Evolutionary conservation across 1,140 invertebrate species (phyloP).

Genomic region (Frieseomelitta varia): DNA sequence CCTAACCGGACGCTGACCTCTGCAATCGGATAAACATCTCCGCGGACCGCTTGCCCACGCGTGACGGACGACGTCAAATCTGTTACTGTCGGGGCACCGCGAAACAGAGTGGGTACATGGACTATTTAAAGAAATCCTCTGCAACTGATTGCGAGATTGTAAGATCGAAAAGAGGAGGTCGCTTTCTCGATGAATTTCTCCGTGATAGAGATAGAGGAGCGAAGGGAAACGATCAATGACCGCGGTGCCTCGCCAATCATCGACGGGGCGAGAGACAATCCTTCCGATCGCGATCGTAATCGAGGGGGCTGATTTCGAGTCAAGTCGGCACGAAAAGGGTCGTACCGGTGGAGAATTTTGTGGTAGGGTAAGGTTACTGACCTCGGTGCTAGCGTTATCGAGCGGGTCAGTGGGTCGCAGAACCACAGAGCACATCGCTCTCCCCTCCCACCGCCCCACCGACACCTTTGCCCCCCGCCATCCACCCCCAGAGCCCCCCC

Average conservation of each 20-base stretch:
- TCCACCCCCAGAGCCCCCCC: too few species aligned
- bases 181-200: too few species aligned
- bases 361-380: constrained; percentile 78
- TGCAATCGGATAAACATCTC: constrained; percentile 8
- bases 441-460: constrained; percentile 39
- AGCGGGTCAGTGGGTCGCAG: constrained; percentile 82
- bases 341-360: constrained; percentile 66
- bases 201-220: neutral
- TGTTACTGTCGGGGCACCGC: too few species aligned
- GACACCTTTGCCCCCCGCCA: constrained; percentile 30
- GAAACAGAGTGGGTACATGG: too few species aligned
- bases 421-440: constrained; percentile 71
- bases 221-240: neutral
- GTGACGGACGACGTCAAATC: neutral
- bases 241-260: neutral
- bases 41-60: neutral
- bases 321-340: constrained; percentile 34
- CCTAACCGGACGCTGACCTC: constrained; percentile 40
- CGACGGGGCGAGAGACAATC: constrained; percentile 5
- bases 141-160: neutral
- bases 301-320: constrained; percentile 26
- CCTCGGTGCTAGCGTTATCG: constrained; percentile 80
- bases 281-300: constrained; percentile 32
- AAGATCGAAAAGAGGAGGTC: neutral
- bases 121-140: too few species aligned